Base-by-base conservation (phyloP, 2,797 vertebrate species). In the Lithobates pipiens region DNA sequence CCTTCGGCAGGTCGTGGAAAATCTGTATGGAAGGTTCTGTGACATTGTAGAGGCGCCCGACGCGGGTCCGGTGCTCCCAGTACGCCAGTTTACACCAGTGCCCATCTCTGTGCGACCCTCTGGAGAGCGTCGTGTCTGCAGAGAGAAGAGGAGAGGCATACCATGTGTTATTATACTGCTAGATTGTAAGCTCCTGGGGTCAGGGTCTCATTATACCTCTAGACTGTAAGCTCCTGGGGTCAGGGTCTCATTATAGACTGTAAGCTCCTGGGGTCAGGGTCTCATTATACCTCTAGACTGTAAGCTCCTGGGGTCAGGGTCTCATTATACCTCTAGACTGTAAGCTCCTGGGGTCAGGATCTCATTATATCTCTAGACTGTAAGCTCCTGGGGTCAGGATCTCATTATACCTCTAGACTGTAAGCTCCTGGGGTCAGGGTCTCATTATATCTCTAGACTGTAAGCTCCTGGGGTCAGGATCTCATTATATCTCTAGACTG, bases 11-110 rank as follows among this genome's bases (percentile, higher is more conserved):
- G 76, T 93, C 91, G 0, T 89, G 83, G 85, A 93, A 94, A 73
- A 93, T 15, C 11, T 89, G 89, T 36, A 94, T 87, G 0, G 90
- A 85, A 0, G 89, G 75, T 2, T 91, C 90, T 0, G 88, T 90
- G 65, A 93, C 93, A 0, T 87, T 25, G 5, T 86, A 93, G 29
- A 93, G 92, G 2, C 80, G 88, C 0, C 93, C 93, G 72, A 93
- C 92, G 0, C 92, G 87, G 0, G 91, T 90, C 50, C 91, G 89
- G 72, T 92, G 90, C 71, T 94, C 93, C 93, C 93, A 94, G 86
- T 94, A 94, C 0, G 93, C 93, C 91, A 94, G 75, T 15, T 89
- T 92, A 89, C 93, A 93, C 93, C 93, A 94, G 87, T 76, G 90
- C 23, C 88, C 81, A 0, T 92, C 92, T 67, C 34, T 87, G 11